phyloP scores from a whole-genome alignment of 2,888 invertebrate species.

The Noctua comes region DNA sequence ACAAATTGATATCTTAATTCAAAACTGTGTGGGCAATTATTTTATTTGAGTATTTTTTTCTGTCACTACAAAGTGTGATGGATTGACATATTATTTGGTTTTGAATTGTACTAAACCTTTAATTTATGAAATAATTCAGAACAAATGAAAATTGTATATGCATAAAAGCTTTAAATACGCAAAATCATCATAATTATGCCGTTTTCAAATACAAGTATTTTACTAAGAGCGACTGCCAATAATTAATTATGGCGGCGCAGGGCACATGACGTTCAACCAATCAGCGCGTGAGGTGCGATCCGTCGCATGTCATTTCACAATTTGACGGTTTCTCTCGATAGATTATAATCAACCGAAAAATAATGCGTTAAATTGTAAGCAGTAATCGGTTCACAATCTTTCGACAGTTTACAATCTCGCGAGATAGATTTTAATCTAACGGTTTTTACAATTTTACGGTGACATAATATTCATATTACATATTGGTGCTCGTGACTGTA shows the following conservation, averaged over 20 bases:
- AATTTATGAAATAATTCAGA: neutral
- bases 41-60: constrained; percentile 23
- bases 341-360: too few species aligned
- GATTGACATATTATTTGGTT: constrained; percentile 20
- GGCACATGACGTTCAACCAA: too few species aligned
- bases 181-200: neutral
- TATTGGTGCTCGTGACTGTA: neutral
- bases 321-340: too few species aligned
- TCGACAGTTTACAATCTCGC: too few species aligned
- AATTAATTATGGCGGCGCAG: neutral
- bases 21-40: constrained; percentile 17
- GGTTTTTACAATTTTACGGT: too few species aligned
- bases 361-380: too few species aligned
- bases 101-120: neutral
- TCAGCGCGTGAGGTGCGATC: too few species aligned
- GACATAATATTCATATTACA: too few species aligned
- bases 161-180: neutral
- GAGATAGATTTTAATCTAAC: too few species aligned
- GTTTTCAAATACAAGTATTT: neutral
- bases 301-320: too few species aligned
- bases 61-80: constrained; percentile 23
- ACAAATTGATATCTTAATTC: constrained; percentile 54
- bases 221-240: neutral
- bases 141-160: neutral
- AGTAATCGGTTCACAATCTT: too few species aligned